Percentiles rank a stretch among this genome's conserved stretches.
Evolutionary conservation across 92 coral and sea anemone genomes (phyloP).

Genomic region (Parazoanthus atlanticus): DNA sequence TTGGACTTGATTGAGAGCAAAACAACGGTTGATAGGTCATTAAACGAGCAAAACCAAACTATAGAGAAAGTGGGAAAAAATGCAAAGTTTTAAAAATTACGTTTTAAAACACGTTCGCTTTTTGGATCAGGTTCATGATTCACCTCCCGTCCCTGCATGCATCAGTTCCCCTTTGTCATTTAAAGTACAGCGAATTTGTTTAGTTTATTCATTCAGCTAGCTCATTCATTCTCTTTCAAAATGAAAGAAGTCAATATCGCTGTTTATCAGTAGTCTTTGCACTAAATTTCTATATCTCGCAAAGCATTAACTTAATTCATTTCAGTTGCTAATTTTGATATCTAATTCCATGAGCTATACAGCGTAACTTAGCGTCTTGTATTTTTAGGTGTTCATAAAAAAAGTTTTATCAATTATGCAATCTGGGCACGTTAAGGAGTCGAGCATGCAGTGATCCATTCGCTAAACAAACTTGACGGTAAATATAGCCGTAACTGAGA

Average conservation of each 20-base stretch:
- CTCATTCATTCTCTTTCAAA: constrained; percentile 2
- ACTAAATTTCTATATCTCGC: not conserved
- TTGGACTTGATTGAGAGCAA: not conserved
- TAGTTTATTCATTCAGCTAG: constrained; percentile 11
- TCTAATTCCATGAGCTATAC: not conserved
- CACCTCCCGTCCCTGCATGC: constrained; percentile 26
- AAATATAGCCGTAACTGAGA: not conserved
- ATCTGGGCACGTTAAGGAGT: not conserved
- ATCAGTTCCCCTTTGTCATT: not conserved
- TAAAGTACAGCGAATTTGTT: not conserved
- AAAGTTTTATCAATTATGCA: not conserved
- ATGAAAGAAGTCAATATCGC: not conserved
- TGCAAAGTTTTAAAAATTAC: not conserved
- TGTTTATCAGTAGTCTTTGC: constrained; percentile 8
- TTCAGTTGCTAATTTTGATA: not conserved
- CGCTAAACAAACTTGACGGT: not conserved
- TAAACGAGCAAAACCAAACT: not conserved
- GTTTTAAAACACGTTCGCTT: not conserved
- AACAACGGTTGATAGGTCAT: not conserved
- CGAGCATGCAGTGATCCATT: not conserved
- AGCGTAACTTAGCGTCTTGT: not conserved
- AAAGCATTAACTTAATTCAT: not conserved
- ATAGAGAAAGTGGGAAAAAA: not conserved
- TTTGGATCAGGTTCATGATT: not conserved
- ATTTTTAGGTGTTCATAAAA: not conserved